phyloP scores from a whole-genome alignment of 2,113 vertebrate genomes.

The Mastomys coucha region DNA sequence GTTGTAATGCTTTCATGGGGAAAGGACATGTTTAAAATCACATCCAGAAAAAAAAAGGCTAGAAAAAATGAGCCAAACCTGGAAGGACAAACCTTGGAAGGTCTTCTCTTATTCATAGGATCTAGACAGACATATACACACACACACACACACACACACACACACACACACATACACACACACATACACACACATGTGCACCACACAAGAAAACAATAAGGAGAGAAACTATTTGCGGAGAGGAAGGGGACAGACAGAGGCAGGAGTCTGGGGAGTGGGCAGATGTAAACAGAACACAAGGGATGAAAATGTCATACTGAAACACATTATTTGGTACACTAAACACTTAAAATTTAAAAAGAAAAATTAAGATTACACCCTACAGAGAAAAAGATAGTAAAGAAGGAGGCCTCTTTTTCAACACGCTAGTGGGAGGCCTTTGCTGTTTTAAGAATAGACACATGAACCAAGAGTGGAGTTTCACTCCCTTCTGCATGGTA shows the following conservation, averaged over 20 bases:
- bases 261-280: neutral
- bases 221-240: neutral
- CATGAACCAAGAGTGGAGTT: neutral
- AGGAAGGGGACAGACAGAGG: neutral
- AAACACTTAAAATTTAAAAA: neutral
- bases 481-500: conserved; percentile 37
- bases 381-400: neutral
- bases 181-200: neutral
- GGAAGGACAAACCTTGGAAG: neutral
- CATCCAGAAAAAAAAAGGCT: neutral
- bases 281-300: neutral
- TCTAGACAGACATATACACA: too few species aligned
- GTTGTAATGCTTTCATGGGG: neutral
- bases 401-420: neutral
- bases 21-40: neutral
- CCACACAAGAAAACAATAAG: neutral
- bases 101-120: neutral
- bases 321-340: neutral
- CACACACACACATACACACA: too few species aligned
- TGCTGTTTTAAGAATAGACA: neutral
- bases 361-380: neutral
- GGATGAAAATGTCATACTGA: neutral
- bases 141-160: too few species aligned
- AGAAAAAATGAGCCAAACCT: neutral
- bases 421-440: neutral